Evolutionary conservation across 2,113 vertebrate genomes (phyloP).

Genomic region (Odobenus rosmarus): DNA sequence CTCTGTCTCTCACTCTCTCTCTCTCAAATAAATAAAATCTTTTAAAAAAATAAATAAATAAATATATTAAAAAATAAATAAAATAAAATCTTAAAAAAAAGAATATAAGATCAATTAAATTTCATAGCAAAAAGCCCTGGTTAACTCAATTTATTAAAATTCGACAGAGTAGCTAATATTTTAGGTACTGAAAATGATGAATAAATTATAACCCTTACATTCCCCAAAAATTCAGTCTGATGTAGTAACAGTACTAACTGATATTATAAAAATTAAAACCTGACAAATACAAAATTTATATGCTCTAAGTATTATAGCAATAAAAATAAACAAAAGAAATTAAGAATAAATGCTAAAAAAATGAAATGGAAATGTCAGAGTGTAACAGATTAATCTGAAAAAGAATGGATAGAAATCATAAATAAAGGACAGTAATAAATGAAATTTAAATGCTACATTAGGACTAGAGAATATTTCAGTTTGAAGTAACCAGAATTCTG

Average conservation of each 20-base stretch:
- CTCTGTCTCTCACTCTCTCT: too few species aligned
- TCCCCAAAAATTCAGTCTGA: background rate
- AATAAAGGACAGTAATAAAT: background rate
- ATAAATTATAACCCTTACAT: background rate
- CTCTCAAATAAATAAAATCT: background rate
- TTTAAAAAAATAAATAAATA: background rate
- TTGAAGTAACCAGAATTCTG: background rate
- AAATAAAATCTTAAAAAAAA: background rate
- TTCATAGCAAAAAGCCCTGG: background rate
- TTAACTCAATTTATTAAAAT: background rate
- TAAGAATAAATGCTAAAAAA: background rate
- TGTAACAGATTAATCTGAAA: background rate
- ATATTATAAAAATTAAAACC: background rate
- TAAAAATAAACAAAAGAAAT: background rate
- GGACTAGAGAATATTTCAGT: background rate
- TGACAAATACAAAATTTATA: background rate
- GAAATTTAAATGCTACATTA: background rate
- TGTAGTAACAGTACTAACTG: background rate
- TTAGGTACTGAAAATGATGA: background rate
- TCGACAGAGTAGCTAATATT: background rate
- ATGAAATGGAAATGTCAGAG: background rate
- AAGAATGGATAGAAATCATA: background rate
- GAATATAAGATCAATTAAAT: background rate
- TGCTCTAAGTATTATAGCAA: background rate
- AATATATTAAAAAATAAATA: too few species aligned